Evolutionary conservation across 2,888 invertebrate genomes (phyloP), one percentile per base, ranked within the genome.

Genomic region (Leptarthrus brevirostris): DNA sequence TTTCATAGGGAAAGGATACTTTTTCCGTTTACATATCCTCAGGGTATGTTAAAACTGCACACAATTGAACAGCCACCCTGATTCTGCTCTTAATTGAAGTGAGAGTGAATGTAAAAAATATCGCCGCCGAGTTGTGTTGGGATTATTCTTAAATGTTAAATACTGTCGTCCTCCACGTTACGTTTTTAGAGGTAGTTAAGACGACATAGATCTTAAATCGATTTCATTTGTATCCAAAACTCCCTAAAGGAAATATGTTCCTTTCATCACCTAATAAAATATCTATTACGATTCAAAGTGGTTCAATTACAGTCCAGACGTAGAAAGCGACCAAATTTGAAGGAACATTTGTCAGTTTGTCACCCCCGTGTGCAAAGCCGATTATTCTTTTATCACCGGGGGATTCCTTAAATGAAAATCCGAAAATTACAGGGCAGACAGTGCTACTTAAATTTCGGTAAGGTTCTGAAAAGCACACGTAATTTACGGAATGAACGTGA

Each of bases 381-480:
- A 56, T 56, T 64, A 56, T 61, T 64, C 18, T 44, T 10, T 8
- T 20, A 20, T 8, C 22, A 10, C 10, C 6, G 44, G 34, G 30
- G 52, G 69, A 34, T 20, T 40, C 49, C 14, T 20, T 30, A 52
- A 34, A 52, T 52, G 69, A 52, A 69, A 44, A 69, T 69, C 36
- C 52, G 69, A 26, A 69, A 69, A 69, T 69, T 69, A 69, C 69
- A 69, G 52, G 69, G 69, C 69, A 18, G 52, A 30, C 18, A 66
- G 52, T 69, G 36, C 34, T 52, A 34, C 52, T 44, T 64, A 64
- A 64, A 24, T 44, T 20, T 44, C n/a, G 20, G n/a, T 44, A 64
- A 47, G 14, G 24, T 14, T 40, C 26, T 40, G 24, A n/a, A 44
- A 20, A 64, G n/a, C 40, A 40, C 47, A n/a, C 44, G 24, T 64